Evolutionary conservation across 2,797 vertebrate species (phyloP), one percentile per base, ranked within the genome.

Genomic region (Rhinatrema bivittatum): DNA sequence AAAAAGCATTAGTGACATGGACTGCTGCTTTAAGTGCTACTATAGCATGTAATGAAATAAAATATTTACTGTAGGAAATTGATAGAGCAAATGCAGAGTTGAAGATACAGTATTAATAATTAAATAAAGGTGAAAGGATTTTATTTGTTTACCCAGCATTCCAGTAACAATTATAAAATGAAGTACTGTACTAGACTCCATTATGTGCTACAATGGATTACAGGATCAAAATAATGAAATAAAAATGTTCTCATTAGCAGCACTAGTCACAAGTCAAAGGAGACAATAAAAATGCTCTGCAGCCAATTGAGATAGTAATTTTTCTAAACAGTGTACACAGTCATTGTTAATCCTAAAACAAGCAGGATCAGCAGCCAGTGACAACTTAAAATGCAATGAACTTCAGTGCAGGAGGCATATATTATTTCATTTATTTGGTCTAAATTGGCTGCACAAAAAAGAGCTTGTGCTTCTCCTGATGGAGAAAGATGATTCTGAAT

Each of bases 351-450:
- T 53, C 62, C 56, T 68, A 58, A 64, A 46, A 62, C 44, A 57
- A 60, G 53, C 46, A 49, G 33, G 24, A 70, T 70, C 56, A 63
- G 53, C 53, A 54, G 37, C 39, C 33, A 62, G 55, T 25, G 39
- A 70, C 52, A 67, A 46, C 63, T 68, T 71, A 61, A 68, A 57
- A 73, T 62, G 61, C 64, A 39, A 59, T 54, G 60, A 64, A 56
- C 70, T 60, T 61, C 72, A 60, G 60, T 50, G 53, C 35, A 40
- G n/a, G n/a, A 69, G 24, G 38, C 53, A 55, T 55, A 17, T 39
- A 67, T 62, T 66, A 64, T 48, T 59, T 54, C 60, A 50, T 65
- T 48, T 74, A 46, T 55, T 29, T 50, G 62, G 73, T 62, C 25
- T 51, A 56, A 60, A 42, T 49, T 16, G 7, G 56, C 55, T 42